Evolutionary conservation across 1,140 invertebrate genomes (phyloP), one percentile per base, ranked within the genome.

Genomic region (Cylas formicarius): DNA sequence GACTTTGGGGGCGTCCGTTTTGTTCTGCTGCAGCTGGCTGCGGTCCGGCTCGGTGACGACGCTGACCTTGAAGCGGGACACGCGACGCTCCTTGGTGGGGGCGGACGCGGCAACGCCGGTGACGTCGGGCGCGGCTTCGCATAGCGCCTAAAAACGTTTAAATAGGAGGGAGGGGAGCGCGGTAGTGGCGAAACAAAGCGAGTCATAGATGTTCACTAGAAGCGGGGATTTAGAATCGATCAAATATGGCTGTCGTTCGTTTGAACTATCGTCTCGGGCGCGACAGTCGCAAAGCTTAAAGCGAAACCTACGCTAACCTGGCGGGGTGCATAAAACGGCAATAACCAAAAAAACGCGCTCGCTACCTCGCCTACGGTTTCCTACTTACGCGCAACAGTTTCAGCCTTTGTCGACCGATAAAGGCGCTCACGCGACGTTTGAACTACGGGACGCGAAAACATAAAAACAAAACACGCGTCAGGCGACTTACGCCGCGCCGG

Each of bases 1-100:
- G n/a, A 11, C 34, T 23, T 22, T 9, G 5, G 18, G 18, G 2
- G 41, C 9, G 36, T 43, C 35, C 8, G 23, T 32, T 31, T 50
- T 44, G 0, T 50, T 45, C 13, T 57, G 29, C 9, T 41, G 47
- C 16, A 63, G 38, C 44, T 63, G 60, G 27, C 39, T 56, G 4
- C 50, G 48, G 44, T 66, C 62, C 7, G 64, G 61, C 38, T 66
- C 64, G 14, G 53, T 64, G 2, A 66, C 59, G 3, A 66, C 61
- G 43, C 64, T 66, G 14, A 66, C 62, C 47, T 60, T 62, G 50
- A 66, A 66, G 11, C 64, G 48, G 6, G 62, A 65, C 4, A 66
- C 48, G 10, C 50, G 44, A 1, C 63, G 43, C 36, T 62, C 63
- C 18, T 54, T 57, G 8, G 26, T 22, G 7, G 17, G 23, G 17